phyloP scores from a whole-genome alignment of 2,113 vertebrate species.

The Hyaena hyaena region DNA sequence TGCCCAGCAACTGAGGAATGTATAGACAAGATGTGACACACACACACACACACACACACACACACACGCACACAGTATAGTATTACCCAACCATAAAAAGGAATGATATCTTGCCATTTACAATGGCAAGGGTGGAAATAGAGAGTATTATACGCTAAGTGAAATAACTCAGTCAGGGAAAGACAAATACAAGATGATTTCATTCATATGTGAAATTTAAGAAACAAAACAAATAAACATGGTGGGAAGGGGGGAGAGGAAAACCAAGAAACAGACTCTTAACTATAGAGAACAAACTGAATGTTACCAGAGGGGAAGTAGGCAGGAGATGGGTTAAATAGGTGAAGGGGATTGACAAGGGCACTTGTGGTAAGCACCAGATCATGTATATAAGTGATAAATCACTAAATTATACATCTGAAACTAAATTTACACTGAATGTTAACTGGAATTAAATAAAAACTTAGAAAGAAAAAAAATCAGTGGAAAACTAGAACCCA shows the following conservation, averaged over 20 bases:
- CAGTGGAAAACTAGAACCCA: neutral
- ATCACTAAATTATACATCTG: neutral
- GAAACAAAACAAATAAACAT: neutral
- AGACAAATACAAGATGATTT: neutral
- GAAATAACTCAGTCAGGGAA: neutral
- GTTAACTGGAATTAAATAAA: neutral
- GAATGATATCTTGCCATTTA: neutral
- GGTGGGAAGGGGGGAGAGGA: neutral
- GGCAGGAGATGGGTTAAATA: neutral
- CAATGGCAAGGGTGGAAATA: neutral
- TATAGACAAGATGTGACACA: neutral
- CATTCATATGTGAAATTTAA: neutral
- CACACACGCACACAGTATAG: neutral
- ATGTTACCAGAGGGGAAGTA: neutral
- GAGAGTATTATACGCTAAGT: neutral
- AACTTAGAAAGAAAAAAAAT: neutral
- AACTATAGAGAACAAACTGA: neutral
- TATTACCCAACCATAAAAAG: neutral
- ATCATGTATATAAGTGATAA: neutral
- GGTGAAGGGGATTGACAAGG: neutral
- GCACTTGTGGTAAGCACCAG: neutral
- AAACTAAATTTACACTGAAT: neutral
- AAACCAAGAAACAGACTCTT: neutral
- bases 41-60: neutral
- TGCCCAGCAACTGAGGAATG: neutral